These are phyloP conservation scores for Sebastiscus tertius DNA, from an alignment of 2,797 vertebrate species.

Conservation along the genomic window DNA sequence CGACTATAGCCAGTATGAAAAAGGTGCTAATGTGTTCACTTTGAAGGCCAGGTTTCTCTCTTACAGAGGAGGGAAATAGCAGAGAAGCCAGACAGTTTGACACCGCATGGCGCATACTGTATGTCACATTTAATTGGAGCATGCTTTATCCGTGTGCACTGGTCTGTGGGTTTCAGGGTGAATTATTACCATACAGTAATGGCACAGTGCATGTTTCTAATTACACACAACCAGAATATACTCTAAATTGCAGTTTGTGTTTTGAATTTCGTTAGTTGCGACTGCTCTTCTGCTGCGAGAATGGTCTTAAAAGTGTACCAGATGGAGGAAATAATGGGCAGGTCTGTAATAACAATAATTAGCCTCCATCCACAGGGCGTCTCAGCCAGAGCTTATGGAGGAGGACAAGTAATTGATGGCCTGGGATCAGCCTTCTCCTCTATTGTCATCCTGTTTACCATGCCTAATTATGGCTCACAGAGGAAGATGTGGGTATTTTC, in stretches of 20 bases:
- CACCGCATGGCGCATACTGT: background rate
- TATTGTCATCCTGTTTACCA: constrained; percentile 80
- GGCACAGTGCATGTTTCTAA: constrained; percentile 40
- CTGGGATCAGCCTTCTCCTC: constrained; percentile 77
- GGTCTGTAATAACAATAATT: constrained; percentile 84
- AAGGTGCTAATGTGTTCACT: constrained; percentile 35
- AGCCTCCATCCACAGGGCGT: constrained; percentile 70
- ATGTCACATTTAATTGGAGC: constrained; percentile 56
- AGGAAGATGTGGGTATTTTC: constrained; percentile 78
- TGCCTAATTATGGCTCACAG: constrained; percentile 77
- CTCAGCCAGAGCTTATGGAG: constrained; percentile 72
- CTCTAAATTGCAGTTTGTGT: constrained; percentile 39
- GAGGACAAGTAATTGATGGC: constrained; percentile 83
- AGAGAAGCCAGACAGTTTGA: constrained; percentile 43
- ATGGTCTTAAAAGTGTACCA: constrained; percentile 52
- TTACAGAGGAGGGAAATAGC: background rate
- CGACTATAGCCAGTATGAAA: constrained; percentile 8
- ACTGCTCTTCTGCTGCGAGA: constrained; percentile 14
- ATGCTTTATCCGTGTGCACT: constrained; percentile 27
- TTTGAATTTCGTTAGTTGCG: constrained; percentile 26
- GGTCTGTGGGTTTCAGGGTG: constrained; percentile 23
- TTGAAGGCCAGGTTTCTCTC: constrained; percentile 31
- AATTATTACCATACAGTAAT: constrained; percentile 38
- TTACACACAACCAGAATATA: constrained; percentile 49
- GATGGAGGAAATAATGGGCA: constrained; percentile 79